Percentiles rank a stretch among this genome's conserved stretches.
Conservation (phyloP, 2,888 invertebrate species). For the Scaptomyza reducta region DNA sequence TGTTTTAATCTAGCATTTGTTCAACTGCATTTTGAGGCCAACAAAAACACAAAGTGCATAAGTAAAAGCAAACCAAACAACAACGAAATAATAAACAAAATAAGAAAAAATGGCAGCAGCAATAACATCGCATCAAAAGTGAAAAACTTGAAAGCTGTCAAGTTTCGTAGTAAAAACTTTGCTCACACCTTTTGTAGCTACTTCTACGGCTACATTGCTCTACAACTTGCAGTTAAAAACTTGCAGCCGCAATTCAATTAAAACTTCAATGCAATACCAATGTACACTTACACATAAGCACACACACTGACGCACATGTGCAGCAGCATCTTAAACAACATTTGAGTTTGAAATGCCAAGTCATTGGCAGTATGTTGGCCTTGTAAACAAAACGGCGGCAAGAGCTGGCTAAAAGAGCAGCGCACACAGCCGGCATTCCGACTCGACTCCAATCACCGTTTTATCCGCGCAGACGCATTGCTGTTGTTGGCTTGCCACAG, state of each 20-base stretch:
- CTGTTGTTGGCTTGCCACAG: background rate
- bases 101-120: slow-evolving; percentile 20
- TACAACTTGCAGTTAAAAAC: slow-evolving; percentile 73
- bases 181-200: slow-evolving; percentile 60
- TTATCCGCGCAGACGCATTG: slow-evolving; percentile 70
- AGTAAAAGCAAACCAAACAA: background rate
- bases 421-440: slow-evolving; percentile 43
- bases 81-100: slow-evolving; percentile 7
- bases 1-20: slow-evolving; percentile 30
- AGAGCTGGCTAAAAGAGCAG: slow-evolving; percentile 61
- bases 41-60: background rate
- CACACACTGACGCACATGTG: slow-evolving; percentile 4
- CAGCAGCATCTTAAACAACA: slow-evolving; percentile 27
- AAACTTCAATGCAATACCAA: slow-evolving; percentile 66
- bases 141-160: slow-evolving; percentile 64
- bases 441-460: background rate
- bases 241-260: slow-evolving; percentile 77
- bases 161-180: slow-evolving; percentile 58
- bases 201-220: no score
- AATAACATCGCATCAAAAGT: slow-evolving; percentile 51
- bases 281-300: slow-evolving; percentile 13
- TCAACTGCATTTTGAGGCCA: slow-evolving; percentile 32
- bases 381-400: slow-evolving; percentile 67
- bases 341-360: slow-evolving; percentile 36
- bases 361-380: slow-evolving; percentile 24